A percentile compares a stretch with the other conserved stretches of the same genome.
Evolutionary conservation across 2,797 vertebrate genomes (phyloP).

Genomic region (Syndactyla subalaris): DNA sequence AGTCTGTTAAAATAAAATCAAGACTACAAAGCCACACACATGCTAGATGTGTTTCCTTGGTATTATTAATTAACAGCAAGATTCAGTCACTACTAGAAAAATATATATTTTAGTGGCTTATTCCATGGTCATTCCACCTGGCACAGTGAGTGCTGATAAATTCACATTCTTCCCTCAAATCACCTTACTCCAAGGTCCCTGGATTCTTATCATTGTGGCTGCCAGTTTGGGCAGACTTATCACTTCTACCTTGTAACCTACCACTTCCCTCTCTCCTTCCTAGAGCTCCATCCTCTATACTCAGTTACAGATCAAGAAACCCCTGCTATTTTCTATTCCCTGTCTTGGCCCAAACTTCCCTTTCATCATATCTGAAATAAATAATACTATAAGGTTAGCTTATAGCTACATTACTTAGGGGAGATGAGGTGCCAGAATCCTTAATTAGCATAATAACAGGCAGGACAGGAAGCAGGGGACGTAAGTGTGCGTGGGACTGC

Average conservation of each 20-base stretch:
- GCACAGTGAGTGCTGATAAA: background rate
- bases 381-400: background rate
- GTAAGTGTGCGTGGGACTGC: background rate
- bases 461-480: background rate
- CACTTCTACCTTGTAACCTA: background rate
- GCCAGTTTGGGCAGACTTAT: background rate
- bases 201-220: background rate
- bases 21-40: background rate
- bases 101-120: background rate
- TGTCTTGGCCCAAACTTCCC: background rate
- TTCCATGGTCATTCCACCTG: background rate
- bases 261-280: background rate
- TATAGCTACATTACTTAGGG: background rate
- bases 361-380: background rate
- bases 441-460: background rate
- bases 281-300: background rate
- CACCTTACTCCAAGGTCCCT: background rate
- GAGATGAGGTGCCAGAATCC: background rate
- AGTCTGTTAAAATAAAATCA: background rate
- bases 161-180: background rate
- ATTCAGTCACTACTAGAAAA: background rate
- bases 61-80: background rate
- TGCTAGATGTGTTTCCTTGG: background rate
- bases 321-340: background rate
- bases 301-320: background rate